These are phyloP conservation scores for Cotesia congregata DNA, from an alignment of 2,888 invertebrate genomes.

Conservation along the genomic window DNA sequence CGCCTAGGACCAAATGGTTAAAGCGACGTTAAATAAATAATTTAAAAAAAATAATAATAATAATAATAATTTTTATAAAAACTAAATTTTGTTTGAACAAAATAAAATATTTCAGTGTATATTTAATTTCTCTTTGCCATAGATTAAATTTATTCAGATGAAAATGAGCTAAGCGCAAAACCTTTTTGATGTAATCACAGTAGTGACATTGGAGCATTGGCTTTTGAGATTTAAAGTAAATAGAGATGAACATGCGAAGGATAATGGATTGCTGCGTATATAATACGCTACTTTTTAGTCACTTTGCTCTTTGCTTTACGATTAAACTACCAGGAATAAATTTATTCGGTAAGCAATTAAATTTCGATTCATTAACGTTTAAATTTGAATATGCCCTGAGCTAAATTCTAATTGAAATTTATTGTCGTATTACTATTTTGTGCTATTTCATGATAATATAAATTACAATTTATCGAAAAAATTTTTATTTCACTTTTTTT, in stretches of 20 bases:
- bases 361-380: slow-evolving; percentile 48
- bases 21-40: too few species aligned
- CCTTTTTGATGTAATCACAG: slow-evolving; percentile 7
- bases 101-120: too few species aligned
- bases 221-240: slow-evolving; percentile 26
- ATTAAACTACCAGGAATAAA: slow-evolving; percentile 51
- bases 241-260: slow-evolving; percentile 17
- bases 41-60: too few species aligned
- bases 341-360: slow-evolving; percentile 58
- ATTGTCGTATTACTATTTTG: background rate
- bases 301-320: slow-evolving; percentile 14
- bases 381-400: slow-evolving; percentile 5
- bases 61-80: too few species aligned
- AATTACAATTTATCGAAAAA: too few species aligned
- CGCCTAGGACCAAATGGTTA: too few species aligned
- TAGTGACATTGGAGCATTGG: background rate
- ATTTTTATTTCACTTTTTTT: too few species aligned
- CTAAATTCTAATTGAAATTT: background rate
- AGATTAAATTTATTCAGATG: slow-evolving; percentile 17
- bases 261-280: slow-evolving; percentile 37
- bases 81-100: too few species aligned
- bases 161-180: slow-evolving; percentile 1
- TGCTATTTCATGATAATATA: too few species aligned
- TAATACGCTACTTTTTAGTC: background rate
- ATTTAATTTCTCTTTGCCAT: background rate